phyloP scores from a whole-genome alignment of 2,888 invertebrate species.

The Lasioglossum villosulum region DNA sequence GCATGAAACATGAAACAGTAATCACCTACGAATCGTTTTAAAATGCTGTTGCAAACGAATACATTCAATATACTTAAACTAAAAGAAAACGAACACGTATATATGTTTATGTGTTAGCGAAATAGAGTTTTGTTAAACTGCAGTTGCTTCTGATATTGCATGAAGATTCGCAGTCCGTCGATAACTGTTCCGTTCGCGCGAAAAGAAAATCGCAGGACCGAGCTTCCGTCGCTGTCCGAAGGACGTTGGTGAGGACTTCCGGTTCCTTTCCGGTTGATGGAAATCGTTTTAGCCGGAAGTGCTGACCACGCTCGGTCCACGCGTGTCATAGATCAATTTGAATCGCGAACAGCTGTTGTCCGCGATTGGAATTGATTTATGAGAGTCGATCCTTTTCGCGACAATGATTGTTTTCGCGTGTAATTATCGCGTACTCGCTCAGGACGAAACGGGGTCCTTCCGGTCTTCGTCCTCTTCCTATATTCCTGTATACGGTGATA shows the following conservation, averaged over 20 bases:
- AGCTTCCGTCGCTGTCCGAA: not conserved
- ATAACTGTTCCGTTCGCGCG: conserved; percentile 12
- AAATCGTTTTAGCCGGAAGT: not conserved
- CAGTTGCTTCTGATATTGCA: not conserved
- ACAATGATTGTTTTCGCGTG: conserved; percentile 8
- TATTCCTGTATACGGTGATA: conserved; percentile 43
- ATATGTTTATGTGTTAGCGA: not conserved
- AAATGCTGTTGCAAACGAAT: not conserved
- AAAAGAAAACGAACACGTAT: not conserved
- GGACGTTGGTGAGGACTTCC: not conserved
- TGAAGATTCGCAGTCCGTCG: not conserved
- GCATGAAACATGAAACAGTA: not conserved
- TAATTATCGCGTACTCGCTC: conserved; percentile 38
- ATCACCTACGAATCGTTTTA: not conserved
- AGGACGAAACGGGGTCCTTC: conserved; percentile 41
- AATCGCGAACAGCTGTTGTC: not conserved
- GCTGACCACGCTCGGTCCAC: not conserved
- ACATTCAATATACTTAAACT: not conserved
- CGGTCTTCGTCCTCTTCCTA: conserved; percentile 52
- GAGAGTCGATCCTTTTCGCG: conserved; percentile 9
- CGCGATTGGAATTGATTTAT: not conserved
- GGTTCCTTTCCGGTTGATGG: not conserved
- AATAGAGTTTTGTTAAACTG: not conserved
- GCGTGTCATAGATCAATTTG: not conserved
- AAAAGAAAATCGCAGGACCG: not conserved